These are phyloP conservation scores for Adineta ricciae DNA, from an alignment of 2,888 invertebrate genomes.

Conservation along the genomic window DNA sequence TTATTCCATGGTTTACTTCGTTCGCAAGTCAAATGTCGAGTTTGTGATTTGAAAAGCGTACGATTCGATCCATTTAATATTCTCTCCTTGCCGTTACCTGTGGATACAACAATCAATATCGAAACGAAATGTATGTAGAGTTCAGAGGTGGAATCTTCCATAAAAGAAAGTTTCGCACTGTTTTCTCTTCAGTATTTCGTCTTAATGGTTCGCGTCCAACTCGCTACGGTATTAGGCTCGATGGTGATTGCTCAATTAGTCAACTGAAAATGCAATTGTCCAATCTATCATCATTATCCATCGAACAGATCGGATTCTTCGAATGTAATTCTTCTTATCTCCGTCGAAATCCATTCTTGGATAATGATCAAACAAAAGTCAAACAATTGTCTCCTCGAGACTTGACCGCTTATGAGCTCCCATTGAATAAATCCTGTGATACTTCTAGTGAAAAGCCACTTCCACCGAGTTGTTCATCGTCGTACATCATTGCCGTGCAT, in stretches of 20 bases:
- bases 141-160: background rate
- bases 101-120: conserved; percentile 59
- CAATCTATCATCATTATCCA: conserved; percentile 38
- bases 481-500: background rate
- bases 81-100: conserved; percentile 55
- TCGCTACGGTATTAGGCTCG: conserved; percentile 72
- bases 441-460: background rate
- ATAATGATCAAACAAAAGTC: background rate
- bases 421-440: background rate
- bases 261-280: conserved; percentile 64
- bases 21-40: conserved; percentile 56
- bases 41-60: conserved; percentile 55
- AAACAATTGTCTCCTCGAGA: background rate
- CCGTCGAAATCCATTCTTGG: background rate
- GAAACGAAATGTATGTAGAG: conserved; percentile 6
- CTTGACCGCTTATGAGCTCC: background rate
- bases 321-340: background rate
- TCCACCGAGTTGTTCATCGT: background rate
- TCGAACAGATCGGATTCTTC: background rate
- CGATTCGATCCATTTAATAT: conserved; percentile 59
- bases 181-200: conserved; percentile 42
- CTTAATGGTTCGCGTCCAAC: conserved; percentile 68
- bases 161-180: background rate
- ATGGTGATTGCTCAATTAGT: conserved; percentile 69
- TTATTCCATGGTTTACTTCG: conserved; percentile 56